These are phyloP conservation scores for Popillia japonica DNA, from an alignment of 1,140 invertebrate genomes.

Conservation along the genomic window DNA sequence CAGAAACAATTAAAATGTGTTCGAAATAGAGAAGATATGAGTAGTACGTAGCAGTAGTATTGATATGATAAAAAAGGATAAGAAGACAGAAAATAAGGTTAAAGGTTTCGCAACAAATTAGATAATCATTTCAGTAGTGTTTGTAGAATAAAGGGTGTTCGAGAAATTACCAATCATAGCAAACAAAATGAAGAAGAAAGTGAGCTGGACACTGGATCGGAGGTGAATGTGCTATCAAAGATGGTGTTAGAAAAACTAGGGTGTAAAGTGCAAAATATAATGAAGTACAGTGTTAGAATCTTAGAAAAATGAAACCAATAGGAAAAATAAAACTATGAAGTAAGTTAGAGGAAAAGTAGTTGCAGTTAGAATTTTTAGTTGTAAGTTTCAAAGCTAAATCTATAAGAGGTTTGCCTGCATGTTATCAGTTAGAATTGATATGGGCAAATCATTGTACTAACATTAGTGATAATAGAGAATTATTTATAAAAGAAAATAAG, in stretches of 20 bases:
- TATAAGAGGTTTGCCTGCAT: slow-evolving; percentile 23
- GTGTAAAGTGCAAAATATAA: slow-evolving; percentile 23
- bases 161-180: slow-evolving; percentile 7
- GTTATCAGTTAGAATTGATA: slow-evolving; percentile 12
- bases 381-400: slow-evolving; percentile 16
- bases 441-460: no score
- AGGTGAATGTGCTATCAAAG: slow-evolving; percentile 39
- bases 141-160: slow-evolving; percentile 24
- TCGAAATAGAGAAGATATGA: slow-evolving; percentile 21
- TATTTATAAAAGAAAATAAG: slow-evolving; percentile 36
- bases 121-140: slow-evolving; percentile 37
- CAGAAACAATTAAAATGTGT: slow-evolving; percentile 35
- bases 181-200: slow-evolving; percentile 10
- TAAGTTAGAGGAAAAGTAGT: not conserved
- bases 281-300: slow-evolving; percentile 30
- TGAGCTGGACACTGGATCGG: slow-evolving; percentile 37
- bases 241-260: slow-evolving; percentile 18
- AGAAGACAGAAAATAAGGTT: not conserved
- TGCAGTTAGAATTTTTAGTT: slow-evolving; percentile 33
- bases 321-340: slow-evolving; percentile 13
- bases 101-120: not conserved
- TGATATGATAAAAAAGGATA: slow-evolving; percentile 9
- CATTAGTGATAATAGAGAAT: no score
- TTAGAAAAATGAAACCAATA: no score
- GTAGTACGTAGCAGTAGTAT: not conserved